A percentile compares a stretch with the other conserved stretches of the same genome.
Conservation (phyloP, 2,113 vertebrate species). For the Sminthopsis crassicaudata region DNA sequence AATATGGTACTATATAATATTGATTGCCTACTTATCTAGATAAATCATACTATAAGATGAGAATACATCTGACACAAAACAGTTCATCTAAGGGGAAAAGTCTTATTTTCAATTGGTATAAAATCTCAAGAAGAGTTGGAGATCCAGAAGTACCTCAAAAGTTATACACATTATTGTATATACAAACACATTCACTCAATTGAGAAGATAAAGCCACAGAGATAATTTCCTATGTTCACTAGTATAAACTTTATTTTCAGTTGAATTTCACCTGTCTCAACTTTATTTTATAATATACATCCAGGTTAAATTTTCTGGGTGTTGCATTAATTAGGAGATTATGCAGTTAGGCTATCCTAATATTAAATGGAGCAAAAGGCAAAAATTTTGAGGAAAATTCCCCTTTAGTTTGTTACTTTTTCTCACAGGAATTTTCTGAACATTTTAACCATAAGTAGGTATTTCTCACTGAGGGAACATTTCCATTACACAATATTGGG, state of each 20-base stretch:
- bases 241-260: constrained; percentile 5
- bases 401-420: neutral
- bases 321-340: neutral
- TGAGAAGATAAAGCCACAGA: neutral
- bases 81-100: neutral
- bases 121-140: constrained; percentile 7
- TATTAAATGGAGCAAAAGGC: neutral
- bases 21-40: neutral
- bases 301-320: neutral
- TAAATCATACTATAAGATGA: neutral
- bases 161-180: neutral
- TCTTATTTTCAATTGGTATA: neutral
- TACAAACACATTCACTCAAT: neutral
- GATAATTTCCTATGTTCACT: neutral
- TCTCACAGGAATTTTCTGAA: neutral
- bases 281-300: constrained; percentile 15
- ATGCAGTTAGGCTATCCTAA: neutral
- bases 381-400: neutral
- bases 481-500: neutral
- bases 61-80: constrained; percentile 13
- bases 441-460: neutral
- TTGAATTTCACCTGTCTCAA: constrained; percentile 20
- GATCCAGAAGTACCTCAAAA: constrained; percentile 34
- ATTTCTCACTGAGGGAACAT: neutral
- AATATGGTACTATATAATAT: neutral